Percentiles rank a stretch among this genome's conserved stretches.
These are phyloP conservation scores for Conus betulinus DNA, from an alignment of 1,140 invertebrate genomes.

Conservation along the genomic window DNA sequence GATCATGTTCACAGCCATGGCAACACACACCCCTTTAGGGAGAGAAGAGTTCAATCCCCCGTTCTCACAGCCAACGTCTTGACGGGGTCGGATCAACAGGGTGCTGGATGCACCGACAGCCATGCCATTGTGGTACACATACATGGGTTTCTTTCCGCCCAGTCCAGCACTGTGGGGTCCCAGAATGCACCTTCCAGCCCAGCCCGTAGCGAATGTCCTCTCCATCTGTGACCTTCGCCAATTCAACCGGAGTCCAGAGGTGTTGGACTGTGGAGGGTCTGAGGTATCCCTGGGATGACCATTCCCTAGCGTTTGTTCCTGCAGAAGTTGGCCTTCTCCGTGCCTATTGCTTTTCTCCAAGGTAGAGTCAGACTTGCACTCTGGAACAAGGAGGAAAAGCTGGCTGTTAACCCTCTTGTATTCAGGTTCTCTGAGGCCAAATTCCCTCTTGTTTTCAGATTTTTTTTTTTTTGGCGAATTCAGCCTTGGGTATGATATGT, in stretches of 20 bases:
- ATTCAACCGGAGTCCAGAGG: slow-evolving; percentile 74
- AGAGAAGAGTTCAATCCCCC: slow-evolving; percentile 9
- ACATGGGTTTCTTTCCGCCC: slow-evolving; percentile 61
- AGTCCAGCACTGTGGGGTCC: slow-evolving; percentile 41
- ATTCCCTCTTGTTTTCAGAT: no score
- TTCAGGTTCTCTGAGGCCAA: no score
- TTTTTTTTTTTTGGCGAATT: no score
- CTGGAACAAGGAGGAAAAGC: no score
- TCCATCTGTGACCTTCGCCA: slow-evolving; percentile 52
- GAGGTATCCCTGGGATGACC: slow-evolving; percentile 69
- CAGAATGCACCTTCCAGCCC: slow-evolving; percentile 74
- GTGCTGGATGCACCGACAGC: slow-evolving; percentile 81
- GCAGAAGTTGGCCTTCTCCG: no score
- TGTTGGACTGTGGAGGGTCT: slow-evolving; percentile 74
- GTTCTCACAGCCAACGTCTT: not conserved
- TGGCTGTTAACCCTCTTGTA: no score
- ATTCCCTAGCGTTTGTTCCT: no score
- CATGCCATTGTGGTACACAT: slow-evolving; percentile 77
- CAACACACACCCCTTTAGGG: slow-evolving; percentile 78
- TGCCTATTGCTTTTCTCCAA: no score
- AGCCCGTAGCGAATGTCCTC: slow-evolving; percentile 70
- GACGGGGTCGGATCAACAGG: slow-evolving; percentile 77
- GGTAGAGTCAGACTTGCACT: no score
- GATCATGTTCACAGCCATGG: slow-evolving; percentile 78
- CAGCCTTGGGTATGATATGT: no score